A percentile compares a stretch with the other conserved stretches of the same genome.
phyloP scores from a whole-genome alignment of 1,140 invertebrate species.

The Cyrtorhinus lividipennis region DNA sequence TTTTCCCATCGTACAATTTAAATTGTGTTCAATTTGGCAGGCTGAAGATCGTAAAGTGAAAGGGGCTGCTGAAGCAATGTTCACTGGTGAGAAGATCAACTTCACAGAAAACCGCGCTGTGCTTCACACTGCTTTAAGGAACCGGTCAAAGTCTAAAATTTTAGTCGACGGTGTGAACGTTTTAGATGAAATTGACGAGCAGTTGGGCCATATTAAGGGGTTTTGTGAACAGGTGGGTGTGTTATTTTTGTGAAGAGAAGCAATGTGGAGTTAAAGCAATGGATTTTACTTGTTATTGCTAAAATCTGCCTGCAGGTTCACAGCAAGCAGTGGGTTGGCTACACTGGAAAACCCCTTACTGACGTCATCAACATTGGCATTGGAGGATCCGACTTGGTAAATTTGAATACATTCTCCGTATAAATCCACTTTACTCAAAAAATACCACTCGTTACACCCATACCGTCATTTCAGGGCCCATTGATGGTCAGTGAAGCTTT shows the following conservation, averaged over 20 bases:
- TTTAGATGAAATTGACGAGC: conserved; percentile 82
- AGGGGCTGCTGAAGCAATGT: conserved; percentile 82
- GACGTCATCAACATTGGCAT: conserved; percentile 99
- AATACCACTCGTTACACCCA: neutral
- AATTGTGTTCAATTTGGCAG: conserved; percentile 35
- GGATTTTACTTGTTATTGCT: conserved; percentile 31
- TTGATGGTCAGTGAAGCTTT: conserved; percentile 98
- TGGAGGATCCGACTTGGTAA: conserved; percentile 91
- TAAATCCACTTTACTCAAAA: neutral
- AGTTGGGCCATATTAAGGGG: conserved; percentile 87
- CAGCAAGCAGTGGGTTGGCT: conserved; percentile 65
- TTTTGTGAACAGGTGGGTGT: conserved; percentile 58
- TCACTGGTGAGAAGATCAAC: conserved; percentile 88
- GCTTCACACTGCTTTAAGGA: conserved; percentile 85
- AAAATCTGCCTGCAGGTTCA: no score
- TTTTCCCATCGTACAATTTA: no score
- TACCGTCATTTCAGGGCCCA: conserved; percentile 57
- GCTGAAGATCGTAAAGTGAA: conserved; percentile 72
- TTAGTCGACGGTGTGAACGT: conserved; percentile 82
- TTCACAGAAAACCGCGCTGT: conserved; percentile 95
- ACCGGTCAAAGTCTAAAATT: conserved; percentile 63
- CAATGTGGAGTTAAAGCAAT: conserved; percentile 2
- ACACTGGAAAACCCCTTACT: conserved; percentile 86
- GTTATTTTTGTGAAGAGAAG: neutral
- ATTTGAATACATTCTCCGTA: no score